Percentiles rank a stretch among this genome's conserved stretches.
Conservation (phyloP, 2,888 invertebrate genomes). For the Trichopria drosophilae region DNA sequence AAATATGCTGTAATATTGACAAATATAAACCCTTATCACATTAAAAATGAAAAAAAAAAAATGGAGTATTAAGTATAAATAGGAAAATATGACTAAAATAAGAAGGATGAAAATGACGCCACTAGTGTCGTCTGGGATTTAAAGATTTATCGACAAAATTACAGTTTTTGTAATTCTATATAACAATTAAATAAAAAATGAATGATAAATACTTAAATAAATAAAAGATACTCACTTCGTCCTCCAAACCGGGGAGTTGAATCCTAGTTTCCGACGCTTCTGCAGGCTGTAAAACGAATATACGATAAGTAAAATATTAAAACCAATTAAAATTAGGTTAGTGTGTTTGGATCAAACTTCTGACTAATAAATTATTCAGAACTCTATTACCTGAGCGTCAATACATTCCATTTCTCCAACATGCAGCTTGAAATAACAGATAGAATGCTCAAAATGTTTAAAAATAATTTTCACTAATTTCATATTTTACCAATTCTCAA, state of each 20-base stretch:
- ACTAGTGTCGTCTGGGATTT: too few species aligned
- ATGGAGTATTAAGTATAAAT: too few species aligned
- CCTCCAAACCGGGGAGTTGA: conserved; percentile 72
- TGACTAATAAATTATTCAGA: conserved; percentile 16
- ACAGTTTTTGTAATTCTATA: neutral
- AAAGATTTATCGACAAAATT: too few species aligned
- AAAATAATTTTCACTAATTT: conserved; percentile 34
- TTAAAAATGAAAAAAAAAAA: too few species aligned
- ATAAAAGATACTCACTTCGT: conserved; percentile 57
- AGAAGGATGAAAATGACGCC: too few species aligned
- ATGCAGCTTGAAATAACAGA: conserved; percentile 63
- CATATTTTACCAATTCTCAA: conserved; percentile 24
- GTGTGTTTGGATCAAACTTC: neutral
- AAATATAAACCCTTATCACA: too few species aligned
- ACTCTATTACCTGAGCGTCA: conserved; percentile 68
- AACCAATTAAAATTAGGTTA: conserved; percentile 15
- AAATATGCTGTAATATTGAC: too few species aligned
- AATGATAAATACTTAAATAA: neutral
- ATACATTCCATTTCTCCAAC: conserved; percentile 65
- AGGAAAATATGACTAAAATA: too few species aligned
- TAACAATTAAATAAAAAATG: neutral
- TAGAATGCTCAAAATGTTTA: too few species aligned
- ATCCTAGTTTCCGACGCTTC: conserved; percentile 81
- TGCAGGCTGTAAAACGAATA: conserved; percentile 64
- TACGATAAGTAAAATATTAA: conserved; percentile 7